phyloP scores from a whole-genome alignment of 2,113 vertebrate genomes.

The Pseudopipra pipra region DNA sequence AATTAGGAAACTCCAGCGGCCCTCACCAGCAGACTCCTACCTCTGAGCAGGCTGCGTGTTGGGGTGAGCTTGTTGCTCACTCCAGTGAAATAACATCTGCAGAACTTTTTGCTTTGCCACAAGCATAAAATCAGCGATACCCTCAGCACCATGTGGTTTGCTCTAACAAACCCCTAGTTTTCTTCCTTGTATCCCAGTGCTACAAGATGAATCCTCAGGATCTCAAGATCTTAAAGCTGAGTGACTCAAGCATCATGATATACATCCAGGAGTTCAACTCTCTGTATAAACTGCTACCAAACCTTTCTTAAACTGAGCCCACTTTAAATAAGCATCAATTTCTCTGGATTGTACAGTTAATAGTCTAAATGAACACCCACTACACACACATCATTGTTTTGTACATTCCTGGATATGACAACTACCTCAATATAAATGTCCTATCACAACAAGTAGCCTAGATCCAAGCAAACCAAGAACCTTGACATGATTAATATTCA shows the following conservation, averaged over 20 bases:
- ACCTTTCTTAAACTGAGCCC: background rate
- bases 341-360: background rate
- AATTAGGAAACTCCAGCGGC: background rate
- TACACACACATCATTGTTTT: background rate
- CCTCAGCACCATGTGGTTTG: background rate
- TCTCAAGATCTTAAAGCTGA: background rate
- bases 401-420: background rate
- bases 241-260: background rate
- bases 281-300: fast-evolving
- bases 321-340: background rate
- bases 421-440: background rate
- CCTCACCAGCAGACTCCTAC: background rate
- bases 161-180: background rate
- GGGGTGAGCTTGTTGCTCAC: background rate
- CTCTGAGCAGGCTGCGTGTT: background rate
- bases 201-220: background rate
- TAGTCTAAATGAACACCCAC: background rate
- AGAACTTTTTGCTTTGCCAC: background rate
- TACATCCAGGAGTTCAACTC: background rate
- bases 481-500: background rate
- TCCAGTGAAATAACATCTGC: background rate
- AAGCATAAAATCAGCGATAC: background rate
- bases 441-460: background rate
- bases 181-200: background rate
- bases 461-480: background rate